Evolutionary conservation across 2,113 vertebrate species (phyloP), one percentile per base, ranked within the genome.

Genomic region (Chlamydotis undulata): DNA sequence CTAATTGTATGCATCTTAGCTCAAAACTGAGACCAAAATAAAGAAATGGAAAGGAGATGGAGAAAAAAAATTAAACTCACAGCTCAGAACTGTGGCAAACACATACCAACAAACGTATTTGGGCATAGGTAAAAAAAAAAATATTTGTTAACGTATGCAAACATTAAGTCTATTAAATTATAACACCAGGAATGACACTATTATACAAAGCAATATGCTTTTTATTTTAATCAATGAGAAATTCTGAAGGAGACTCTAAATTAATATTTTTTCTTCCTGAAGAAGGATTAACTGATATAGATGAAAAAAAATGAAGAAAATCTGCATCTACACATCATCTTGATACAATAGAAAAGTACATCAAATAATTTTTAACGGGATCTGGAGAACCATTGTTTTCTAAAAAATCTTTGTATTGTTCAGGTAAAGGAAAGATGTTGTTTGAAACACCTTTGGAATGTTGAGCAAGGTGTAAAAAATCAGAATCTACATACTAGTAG

Each of bases 41-140:
- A 43, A 64, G 25, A 81, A 26, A 33, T 1, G 0, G 13, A 43
- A 67, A 10, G 14, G 26, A 18, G 2, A 4, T 43, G 3, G 4
- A 4, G 12, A 3, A 2, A 4, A 19, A 80, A 50, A 65, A 35
- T 19, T 33, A 55, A 73, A 53, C 3, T 0, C 25, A 26, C 25
- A 63, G 8, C 10, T 56, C n/a, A 78, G 56, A 64, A 73, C 33
- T 45, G 31, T 68, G 37, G 7, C 8, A 78, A 73, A 45, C 39
- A 55, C 13, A 23, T 29, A 29, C 10, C 16, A 19, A 33, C 9
- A 56, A 45, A n/a, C 23, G 55, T 28, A 33, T 5, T 39, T 14
- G 4, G 24, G 17, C 22, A 47, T 0, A 10, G 13, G 8, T 37
- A 74, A 74, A 93, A 90, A 47, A 90, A 47, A 4, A 43, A 4